These are phyloP conservation scores for Entomobrya proxima DNA, from an alignment of 2,888 invertebrate species.

Conservation along the genomic window DNA sequence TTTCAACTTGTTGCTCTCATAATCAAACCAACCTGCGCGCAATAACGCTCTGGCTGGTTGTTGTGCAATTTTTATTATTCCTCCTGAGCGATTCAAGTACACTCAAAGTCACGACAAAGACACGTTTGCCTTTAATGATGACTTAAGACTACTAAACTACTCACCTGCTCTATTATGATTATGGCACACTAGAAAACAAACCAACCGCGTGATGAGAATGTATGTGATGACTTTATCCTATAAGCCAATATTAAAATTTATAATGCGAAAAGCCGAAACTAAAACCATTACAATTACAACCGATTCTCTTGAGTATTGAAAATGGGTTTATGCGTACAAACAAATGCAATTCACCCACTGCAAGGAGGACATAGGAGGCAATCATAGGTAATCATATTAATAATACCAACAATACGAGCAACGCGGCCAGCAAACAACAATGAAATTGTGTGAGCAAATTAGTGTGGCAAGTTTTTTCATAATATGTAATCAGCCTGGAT, in stretches of 20 bases:
- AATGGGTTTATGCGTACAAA: neutral
- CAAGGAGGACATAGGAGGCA: neutral
- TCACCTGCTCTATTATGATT: too few species aligned
- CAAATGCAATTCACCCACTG: neutral
- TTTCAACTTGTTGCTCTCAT: neutral
- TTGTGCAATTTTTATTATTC: constrained; percentile 16
- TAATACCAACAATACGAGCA: neutral
- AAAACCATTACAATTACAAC: neutral
- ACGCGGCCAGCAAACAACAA: constrained; percentile 7
- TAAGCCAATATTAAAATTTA: too few species aligned
- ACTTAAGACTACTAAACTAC: constrained; percentile 26
- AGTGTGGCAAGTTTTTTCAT: constrained; percentile 19
- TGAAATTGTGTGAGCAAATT: neutral
- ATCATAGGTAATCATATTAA: constrained; percentile 28
- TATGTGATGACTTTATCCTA: constrained; percentile 1
- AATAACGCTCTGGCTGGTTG: neutral
- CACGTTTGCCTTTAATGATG: constrained; percentile 36
- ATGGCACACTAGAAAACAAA: neutral
- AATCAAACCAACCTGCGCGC: neutral
- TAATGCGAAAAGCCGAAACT: constrained; percentile 12
- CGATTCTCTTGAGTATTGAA: neutral
- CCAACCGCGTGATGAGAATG: neutral
- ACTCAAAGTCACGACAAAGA: constrained; percentile 52
- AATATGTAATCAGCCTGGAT: constrained; percentile 47
- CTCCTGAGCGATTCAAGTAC: constrained; percentile 38